Conservation (phyloP, 2,113 vertebrate species). For the Isurus oxyrinchus region DNA sequence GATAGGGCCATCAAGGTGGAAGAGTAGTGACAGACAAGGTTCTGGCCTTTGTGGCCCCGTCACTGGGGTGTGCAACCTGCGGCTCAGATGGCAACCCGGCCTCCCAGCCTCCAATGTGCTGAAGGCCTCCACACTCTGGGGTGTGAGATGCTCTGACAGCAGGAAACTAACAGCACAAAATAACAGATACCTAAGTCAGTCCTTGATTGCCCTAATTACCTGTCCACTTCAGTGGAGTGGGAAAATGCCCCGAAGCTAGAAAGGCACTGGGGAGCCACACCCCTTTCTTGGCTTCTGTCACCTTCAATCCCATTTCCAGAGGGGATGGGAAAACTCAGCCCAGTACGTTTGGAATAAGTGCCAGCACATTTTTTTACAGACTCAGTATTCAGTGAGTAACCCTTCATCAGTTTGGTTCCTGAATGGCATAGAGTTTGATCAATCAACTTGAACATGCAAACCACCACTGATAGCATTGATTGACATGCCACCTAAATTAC, state of each 20-base stretch:
- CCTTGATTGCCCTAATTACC: neutral
- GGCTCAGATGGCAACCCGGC: neutral
- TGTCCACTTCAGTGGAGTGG: neutral
- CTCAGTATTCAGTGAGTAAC: too few species aligned
- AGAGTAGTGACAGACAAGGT: neutral
- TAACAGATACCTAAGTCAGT: neutral
- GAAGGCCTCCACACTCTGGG: neutral
- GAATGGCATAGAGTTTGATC: neutral
- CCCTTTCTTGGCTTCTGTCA: too few species aligned
- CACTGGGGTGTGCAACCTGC: neutral
- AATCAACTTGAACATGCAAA: neutral
- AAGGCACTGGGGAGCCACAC: neutral
- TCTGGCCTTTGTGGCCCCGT: neutral
- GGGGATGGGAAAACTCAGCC: neutral
- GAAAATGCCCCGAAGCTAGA: neutral
- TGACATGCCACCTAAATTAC: constrained; percentile 21
- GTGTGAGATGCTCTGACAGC: neutral
- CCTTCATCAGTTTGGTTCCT: neutral
- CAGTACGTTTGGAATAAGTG: neutral
- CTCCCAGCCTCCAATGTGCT: neutral
- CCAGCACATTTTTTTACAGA: neutral
- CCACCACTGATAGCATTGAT: constrained; percentile 4
- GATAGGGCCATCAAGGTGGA: neutral
- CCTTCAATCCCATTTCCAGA: neutral
- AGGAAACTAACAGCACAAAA: neutral